Conservation (phyloP, 2,888 invertebrate species). For the Penaeus monodon region DNA sequence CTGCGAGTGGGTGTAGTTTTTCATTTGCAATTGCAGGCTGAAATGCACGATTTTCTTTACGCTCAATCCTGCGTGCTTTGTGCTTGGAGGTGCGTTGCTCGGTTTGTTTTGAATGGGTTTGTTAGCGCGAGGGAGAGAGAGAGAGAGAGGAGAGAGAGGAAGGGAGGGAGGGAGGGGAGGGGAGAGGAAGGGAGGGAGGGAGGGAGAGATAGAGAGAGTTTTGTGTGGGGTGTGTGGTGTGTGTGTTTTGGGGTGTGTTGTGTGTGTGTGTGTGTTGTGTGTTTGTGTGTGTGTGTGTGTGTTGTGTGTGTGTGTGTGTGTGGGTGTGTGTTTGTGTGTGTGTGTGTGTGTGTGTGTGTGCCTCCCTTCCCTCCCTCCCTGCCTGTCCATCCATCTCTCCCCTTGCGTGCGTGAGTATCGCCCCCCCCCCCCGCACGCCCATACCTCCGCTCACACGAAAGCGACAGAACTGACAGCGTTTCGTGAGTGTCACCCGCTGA, state of each 20-base stretch:
- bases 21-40: no score
- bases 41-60: background rate
- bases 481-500: no score
- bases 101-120: background rate
- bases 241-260: conserved; percentile 30
- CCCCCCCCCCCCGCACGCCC: background rate
- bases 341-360: background rate
- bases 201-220: no score
- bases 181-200: no score
- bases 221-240: no score
- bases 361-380: no score
- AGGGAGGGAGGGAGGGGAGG: no score
- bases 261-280: conserved; percentile 8
- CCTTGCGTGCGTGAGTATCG: background rate
- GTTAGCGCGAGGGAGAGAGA: background rate
- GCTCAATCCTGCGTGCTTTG: background rate
- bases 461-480: no score
- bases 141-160: no score
- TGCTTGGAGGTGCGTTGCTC: background rate
- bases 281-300: no score
- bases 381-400: no score
- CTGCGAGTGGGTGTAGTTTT: no score
- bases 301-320: background rate
- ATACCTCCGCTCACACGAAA: background rate
- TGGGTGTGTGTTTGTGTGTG: background rate